Base-by-base conservation (phyloP, 2,888 invertebrate species). In the Andrena chrysosceles region DNA sequence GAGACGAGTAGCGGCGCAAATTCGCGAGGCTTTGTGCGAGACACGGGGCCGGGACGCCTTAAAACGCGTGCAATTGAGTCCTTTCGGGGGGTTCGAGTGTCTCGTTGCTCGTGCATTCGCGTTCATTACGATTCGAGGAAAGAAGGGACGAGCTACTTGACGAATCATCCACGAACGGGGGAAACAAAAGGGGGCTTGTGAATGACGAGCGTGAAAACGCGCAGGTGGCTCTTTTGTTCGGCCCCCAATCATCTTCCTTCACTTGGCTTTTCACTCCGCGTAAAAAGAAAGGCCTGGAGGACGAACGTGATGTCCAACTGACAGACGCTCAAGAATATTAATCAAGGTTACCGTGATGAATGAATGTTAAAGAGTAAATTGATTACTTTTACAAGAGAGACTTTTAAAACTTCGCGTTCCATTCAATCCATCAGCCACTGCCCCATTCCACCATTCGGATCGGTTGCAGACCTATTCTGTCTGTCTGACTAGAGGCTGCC, bases 11-110 rank as follows among this genome's bases (percentile, higher is more conserved):
- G 8, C n/a, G 31, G n/a, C 71, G 54, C 29, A 29, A 20, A 69
- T 69, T 59, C 49, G 54, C 20, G 2, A 0, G 54, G 16, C 35
- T 63, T 67, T 67, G 20, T 66, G 35, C 23, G 10, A 13, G 16
- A 7, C 31, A 20, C n/a, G 64, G 35, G 48, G 16, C 42, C 42
- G n/a, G 63, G 54, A 49, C 59, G 29, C 35, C 23, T 35, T 2
- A 26, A 33, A 35, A 70, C 64, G 68, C 35, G 75, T 29, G 60
- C 80, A 48, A 42, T 70, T 66, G 48, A 67, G 74, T 67, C 48
- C 31, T 16, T 64, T 54, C n/a, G 56, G 16, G 48, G 52, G 8
- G 10, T 31, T 42, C 42, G 54, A 73, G 73, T 29, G 72, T 52
- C 54, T 54, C 54, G 20, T 54, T 20, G 20, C 23, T 20, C 49